A percentile compares a stretch with the other conserved stretches of the same genome.
Evolutionary conservation across 1,140 invertebrate genomes (phyloP).

Genomic region (Proctacanthus coquilletti): DNA sequence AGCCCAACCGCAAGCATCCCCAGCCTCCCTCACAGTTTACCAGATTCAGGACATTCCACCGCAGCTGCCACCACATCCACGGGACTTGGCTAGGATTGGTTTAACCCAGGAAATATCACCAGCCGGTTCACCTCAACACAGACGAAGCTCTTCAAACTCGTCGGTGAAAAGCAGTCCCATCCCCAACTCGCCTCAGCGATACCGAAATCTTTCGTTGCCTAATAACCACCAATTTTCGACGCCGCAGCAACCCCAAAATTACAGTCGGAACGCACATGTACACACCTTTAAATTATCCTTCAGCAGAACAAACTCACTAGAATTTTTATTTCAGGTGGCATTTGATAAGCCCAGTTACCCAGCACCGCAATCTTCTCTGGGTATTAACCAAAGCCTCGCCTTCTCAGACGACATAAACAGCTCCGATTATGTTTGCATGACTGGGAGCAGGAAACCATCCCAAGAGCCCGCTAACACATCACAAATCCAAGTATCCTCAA

Average conservation of each 20-base stretch:
- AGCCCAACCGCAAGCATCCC: conserved; percentile 27
- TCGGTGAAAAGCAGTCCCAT: conserved; percentile 7
- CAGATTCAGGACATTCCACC: conserved; percentile 15
- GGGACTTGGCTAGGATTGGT: background rate
- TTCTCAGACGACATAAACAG: conserved; percentile 49
- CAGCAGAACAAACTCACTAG: no score
- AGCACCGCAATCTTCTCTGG: background rate
- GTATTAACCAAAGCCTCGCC: background rate
- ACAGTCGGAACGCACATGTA: background rate
- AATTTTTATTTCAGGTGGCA: no score
- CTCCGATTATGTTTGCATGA: conserved; percentile 57
- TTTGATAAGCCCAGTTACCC: no score
- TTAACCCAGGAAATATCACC: no score
- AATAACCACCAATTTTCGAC: conserved; percentile 9
- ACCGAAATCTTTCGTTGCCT: conserved; percentile 17
- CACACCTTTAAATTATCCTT: background rate
- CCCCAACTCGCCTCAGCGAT: conserved; percentile 8
- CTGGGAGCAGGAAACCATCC: conserved; percentile 32
- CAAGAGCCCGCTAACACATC: conserved; percentile 31
- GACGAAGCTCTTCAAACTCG: conserved; percentile 11
- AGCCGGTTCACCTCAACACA: conserved; percentile 19
- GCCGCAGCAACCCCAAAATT: no score
- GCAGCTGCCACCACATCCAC: conserved; percentile 4
- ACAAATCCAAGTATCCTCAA: conserved; percentile 1
- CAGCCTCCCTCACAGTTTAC: conserved; percentile 25